Conservation (phyloP, 2,888 invertebrate genomes). For the Agapostemon virescens region DNA sequence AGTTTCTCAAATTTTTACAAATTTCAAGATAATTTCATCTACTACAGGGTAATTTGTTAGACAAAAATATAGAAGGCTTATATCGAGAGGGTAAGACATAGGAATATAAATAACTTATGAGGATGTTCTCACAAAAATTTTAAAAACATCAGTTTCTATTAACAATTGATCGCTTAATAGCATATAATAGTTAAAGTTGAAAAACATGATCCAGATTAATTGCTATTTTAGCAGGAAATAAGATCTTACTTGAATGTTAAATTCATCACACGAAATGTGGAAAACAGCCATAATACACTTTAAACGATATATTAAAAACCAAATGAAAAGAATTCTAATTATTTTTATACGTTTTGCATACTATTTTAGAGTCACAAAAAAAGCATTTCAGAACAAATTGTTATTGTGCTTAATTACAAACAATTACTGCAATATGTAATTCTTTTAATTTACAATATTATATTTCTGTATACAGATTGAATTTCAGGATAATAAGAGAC, state of each 20-base stretch:
- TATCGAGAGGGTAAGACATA: not conserved
- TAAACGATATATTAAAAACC: not conserved
- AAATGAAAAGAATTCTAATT: too few relatives aligned
- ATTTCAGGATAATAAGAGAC: too few relatives aligned
- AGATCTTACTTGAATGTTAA: not conserved
- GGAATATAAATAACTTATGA: not conserved
- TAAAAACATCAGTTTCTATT: not conserved
- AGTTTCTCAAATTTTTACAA: not conserved
- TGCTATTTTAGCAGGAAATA: not conserved
- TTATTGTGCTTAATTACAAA: not conserved
- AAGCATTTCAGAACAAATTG: not conserved
- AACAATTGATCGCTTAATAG: not conserved
- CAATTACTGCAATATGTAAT: not conserved
- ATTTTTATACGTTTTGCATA: not conserved
- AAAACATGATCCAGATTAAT: not conserved
- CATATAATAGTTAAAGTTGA: not conserved
- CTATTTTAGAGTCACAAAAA: not conserved
- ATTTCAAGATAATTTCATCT: slow-evolving; percentile 2
- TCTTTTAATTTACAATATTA: too few relatives aligned
- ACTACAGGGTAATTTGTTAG: slow-evolving; percentile 16
- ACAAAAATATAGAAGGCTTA: not conserved
- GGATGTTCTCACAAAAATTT: not conserved
- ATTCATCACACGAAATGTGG: not conserved
- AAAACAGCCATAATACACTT: slow-evolving; percentile 4
- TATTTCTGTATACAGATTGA: too few relatives aligned